These are phyloP conservation scores for Villa cingulata DNA, from an alignment of 2,888 invertebrate genomes.

Conservation along the genomic window DNA sequence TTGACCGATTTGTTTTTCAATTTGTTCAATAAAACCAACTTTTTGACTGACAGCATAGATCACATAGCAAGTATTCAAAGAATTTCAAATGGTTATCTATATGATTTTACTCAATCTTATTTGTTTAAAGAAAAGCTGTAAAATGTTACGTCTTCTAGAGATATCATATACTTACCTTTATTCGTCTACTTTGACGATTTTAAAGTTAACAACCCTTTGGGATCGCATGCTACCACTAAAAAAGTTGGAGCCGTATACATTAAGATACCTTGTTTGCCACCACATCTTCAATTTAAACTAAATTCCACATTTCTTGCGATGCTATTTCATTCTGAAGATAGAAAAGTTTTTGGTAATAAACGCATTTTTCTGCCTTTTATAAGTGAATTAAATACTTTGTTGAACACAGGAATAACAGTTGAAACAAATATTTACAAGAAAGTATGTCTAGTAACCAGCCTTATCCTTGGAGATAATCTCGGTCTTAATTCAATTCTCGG, in stretches of 20 bases:
- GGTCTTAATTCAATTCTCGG: slow-evolving; percentile 1
- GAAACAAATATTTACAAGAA: background rate
- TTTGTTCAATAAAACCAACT: background rate
- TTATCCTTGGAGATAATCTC: slow-evolving; percentile 2
- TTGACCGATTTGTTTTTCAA: background rate
- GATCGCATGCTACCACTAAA: background rate
- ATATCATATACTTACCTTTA: background rate
- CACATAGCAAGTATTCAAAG: background rate
- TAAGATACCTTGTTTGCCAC: background rate
- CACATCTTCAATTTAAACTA: background rate
- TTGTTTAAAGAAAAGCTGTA: background rate
- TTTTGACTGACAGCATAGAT: background rate
- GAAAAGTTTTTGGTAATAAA: slow-evolving; percentile 7
- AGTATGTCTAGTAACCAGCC: background rate
- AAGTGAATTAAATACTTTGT: background rate
- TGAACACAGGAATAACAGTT: background rate
- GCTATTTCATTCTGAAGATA: slow-evolving; percentile 1
- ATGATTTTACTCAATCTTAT: background rate
- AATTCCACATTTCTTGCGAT: background rate
- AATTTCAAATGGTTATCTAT: background rate
- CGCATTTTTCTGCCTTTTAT: background rate
- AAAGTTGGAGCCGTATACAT: slow-evolving; percentile 3
- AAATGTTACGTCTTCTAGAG: background rate
- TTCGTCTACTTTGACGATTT: slow-evolving; percentile 1
- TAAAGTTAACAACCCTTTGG: background rate